Percentiles rank a stretch among this genome's conserved stretches.
phyloP scores from a whole-genome alignment of 2,888 invertebrate genomes.

The Philonicus albiceps region DNA sequence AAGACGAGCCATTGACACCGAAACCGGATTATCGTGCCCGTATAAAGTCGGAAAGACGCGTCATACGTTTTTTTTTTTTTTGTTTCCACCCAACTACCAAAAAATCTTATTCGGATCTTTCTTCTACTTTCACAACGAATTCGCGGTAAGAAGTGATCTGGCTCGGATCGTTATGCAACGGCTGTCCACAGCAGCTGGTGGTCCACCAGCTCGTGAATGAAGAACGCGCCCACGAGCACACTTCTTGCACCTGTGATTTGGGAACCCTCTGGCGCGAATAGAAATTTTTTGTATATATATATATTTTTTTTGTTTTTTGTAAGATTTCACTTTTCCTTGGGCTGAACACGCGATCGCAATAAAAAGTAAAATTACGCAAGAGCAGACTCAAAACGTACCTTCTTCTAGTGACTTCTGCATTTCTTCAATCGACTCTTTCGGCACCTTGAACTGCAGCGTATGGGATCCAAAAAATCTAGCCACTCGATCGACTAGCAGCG shows the following conservation, averaged over 20 bases:
- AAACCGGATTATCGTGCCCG: neutral
- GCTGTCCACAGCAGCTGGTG: neutral
- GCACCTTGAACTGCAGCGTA: slow-evolving; percentile 82
- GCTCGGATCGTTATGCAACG: neutral
- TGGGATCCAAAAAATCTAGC: slow-evolving; percentile 80
- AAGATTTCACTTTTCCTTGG: neutral
- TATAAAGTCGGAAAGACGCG: neutral
- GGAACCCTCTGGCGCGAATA: neutral
- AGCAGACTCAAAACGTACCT: slow-evolving; percentile 67
- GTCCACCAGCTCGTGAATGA: neutral
- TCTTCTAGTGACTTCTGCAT: slow-evolving; percentile 82
- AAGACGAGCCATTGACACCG: slow-evolving; percentile 6
- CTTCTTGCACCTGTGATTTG: neutral
- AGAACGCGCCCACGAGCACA: neutral
- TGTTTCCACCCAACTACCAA: neutral
- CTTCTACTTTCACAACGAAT: neutral
- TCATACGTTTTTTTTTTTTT: neutral
- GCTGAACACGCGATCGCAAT: neutral
- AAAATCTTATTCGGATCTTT: neutral
- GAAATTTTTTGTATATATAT: neutral
- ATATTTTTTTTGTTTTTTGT: too few relatives aligned
- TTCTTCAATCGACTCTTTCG: slow-evolving; percentile 75
- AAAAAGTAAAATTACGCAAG: neutral
- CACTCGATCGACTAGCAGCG: slow-evolving; percentile 76
- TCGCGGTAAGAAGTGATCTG: neutral